A percentile compares a stretch with the other conserved stretches of the same genome.
Conservation (phyloP, 2,797 vertebrate species). For the Enteromius fasciolatus region DNA sequence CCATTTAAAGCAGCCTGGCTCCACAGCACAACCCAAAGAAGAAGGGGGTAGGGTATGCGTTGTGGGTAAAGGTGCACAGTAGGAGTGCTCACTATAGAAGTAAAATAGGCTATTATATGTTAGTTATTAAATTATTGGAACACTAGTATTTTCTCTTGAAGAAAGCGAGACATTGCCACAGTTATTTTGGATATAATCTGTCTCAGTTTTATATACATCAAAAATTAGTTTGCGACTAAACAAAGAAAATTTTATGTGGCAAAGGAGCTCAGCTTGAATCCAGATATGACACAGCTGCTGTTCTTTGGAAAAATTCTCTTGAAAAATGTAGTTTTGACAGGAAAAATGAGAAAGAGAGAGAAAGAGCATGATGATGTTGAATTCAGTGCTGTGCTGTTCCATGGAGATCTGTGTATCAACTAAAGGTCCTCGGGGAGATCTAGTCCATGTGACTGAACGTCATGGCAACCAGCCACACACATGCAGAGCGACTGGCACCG, state of each 20-base stretch:
- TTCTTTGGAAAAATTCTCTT: conserved; percentile 19
- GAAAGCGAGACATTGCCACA: too few species aligned
- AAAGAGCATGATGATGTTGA: conserved; percentile 32
- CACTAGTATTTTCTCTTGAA: too few species aligned
- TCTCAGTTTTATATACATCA: too few species aligned
- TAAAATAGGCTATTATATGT: background rate
- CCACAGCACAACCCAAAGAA: conserved; percentile 49
- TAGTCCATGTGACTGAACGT: conserved; percentile 72
- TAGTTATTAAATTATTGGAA: too few species aligned
- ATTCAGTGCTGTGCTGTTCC: conserved; percentile 29
- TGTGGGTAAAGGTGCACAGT: background rate
- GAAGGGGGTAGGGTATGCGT: conserved; percentile 16
- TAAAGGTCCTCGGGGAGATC: conserved; percentile 69
- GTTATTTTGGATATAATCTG: background rate
- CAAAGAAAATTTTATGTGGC: background rate
- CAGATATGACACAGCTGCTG: conserved; percentile 6
- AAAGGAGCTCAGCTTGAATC: conserved; percentile 20
- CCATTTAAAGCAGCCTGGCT: conserved; percentile 78
- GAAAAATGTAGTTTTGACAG: background rate
- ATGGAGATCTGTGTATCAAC: conserved; percentile 62
- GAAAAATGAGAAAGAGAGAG: background rate
- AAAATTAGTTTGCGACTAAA: background rate
- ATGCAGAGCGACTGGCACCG: conserved; percentile 37
- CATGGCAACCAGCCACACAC: conserved; percentile 77
- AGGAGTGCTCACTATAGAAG: background rate